Conservation (phyloP, 2,888 invertebrate species). For the Odontocolon sp. region DNA sequence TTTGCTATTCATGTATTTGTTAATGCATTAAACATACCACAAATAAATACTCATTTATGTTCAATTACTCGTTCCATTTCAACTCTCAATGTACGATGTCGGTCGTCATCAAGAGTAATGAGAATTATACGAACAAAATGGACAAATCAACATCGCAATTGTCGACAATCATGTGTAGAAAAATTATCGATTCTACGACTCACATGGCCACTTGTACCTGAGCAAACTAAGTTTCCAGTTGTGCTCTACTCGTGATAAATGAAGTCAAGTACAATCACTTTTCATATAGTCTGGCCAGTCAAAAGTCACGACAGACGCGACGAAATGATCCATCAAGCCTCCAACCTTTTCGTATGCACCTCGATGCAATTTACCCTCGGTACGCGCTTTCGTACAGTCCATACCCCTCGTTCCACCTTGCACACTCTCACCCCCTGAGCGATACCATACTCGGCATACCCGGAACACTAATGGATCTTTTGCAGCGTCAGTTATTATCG, state of each 20-base stretch:
- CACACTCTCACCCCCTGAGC: slow-evolving; percentile 4
- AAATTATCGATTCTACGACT: slow-evolving; percentile 9
- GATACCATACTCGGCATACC: not conserved
- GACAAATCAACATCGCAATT: slow-evolving; percentile 20
- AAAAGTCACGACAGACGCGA: slow-evolving; percentile 36
- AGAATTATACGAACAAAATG: not conserved
- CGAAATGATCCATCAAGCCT: slow-evolving; percentile 66
- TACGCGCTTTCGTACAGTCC: slow-evolving; percentile 12
- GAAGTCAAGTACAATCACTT: slow-evolving; percentile 61
- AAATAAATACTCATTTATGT: slow-evolving; percentile 5
- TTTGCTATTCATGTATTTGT: not conserved
- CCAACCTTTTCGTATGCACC: slow-evolving; percentile 57
- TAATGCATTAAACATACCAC: not conserved
- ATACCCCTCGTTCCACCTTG: not conserved
- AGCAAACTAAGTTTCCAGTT: no score
- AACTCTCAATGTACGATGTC: slow-evolving; percentile 23
- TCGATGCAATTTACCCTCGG: slow-evolving; percentile 46
- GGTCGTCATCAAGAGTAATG: slow-evolving; percentile 20
- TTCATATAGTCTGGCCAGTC: slow-evolving; percentile 62
- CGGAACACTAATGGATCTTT: slow-evolving; percentile 55
- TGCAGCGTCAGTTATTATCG: slow-evolving; percentile 50
- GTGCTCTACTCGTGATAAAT: slow-evolving; percentile 51
- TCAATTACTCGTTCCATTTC: not conserved
- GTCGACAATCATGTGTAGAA: not conserved
- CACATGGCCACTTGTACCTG: no score